These are phyloP conservation scores for Pachyuromys duprasi DNA, from an alignment of 2,797 vertebrate species.

Conservation along the genomic window DNA sequence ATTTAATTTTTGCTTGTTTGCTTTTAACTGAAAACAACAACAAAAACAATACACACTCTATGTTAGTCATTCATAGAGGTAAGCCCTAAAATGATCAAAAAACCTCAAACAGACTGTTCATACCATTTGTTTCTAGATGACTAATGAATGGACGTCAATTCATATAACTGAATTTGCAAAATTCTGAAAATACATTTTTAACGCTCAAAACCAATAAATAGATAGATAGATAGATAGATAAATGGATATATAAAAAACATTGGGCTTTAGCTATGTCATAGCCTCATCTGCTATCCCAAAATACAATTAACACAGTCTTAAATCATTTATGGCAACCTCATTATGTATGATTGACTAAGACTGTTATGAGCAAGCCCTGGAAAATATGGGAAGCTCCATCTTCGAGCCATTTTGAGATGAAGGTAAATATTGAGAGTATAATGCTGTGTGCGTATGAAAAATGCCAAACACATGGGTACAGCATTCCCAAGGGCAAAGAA, in stretches of 20 bases:
- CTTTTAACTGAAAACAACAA: not conserved
- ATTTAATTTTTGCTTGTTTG: constrained; percentile 4
- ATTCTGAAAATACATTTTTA: constrained; percentile 52
- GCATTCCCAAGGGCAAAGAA: not conserved
- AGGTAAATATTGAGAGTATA: constrained; percentile 70
- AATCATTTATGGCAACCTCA: constrained; percentile 73
- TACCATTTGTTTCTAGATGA: constrained; percentile 23
- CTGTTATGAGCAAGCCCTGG: constrained; percentile 24
- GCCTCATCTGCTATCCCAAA: constrained; percentile 60
- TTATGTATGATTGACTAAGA: constrained; percentile 69
- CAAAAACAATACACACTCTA: not conserved
- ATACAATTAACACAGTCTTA: constrained; percentile 71
- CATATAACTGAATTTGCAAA: constrained; percentile 68
- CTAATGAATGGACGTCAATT: constrained; percentile 41
- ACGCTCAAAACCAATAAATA: not conserved
- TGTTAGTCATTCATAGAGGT: not conserved
- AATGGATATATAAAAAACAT: constrained; percentile 36
- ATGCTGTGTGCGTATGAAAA: constrained; percentile 54
- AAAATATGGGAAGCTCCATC: constrained; percentile 47
- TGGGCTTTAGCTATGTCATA: not conserved
- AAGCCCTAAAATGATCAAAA: constrained; percentile 52
- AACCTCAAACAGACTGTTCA: not conserved
- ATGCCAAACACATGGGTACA: constrained; percentile 68
- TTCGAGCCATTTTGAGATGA: constrained; percentile 44
- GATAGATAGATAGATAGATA: constrained; percentile 47